Percentiles rank a stretch among this genome's conserved stretches.
Conservation (phyloP, 2,888 invertebrate genomes). For the Elmis aenea region DNA sequence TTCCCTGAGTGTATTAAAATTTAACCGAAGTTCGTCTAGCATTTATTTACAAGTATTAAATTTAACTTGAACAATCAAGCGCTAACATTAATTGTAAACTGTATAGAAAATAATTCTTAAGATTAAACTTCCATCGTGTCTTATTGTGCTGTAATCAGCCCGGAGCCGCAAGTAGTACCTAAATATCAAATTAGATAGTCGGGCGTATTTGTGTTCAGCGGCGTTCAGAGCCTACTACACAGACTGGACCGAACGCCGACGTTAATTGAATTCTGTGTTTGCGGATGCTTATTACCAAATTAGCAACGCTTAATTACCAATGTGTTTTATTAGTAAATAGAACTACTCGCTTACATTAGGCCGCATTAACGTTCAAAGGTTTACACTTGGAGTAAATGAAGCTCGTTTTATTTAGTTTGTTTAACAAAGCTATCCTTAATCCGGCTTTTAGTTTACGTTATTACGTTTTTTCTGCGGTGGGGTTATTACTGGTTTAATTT, state of each 20-base stretch:
- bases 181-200: too few species aligned
- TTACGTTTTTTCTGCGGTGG: conserved; percentile 17
- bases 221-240: conserved; percentile 16
- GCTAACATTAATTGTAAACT: too few species aligned
- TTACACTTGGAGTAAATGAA: conserved; percentile 34
- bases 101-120: too few species aligned
- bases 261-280: conserved; percentile 48
- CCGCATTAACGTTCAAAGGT: conserved; percentile 43
- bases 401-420: conserved; percentile 35
- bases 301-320: conserved; percentile 49
- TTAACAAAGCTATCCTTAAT: conserved; percentile 29
- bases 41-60: too few species aligned
- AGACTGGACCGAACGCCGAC: conserved; percentile 30
- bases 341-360: conserved; percentile 44
- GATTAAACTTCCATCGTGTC: too few species aligned
- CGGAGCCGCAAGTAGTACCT: too few species aligned
- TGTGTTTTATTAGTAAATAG: conserved; percentile 49
- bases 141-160: too few species aligned
- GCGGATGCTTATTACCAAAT: conserved; percentile 49
- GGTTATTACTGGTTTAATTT: conserved; percentile 18
- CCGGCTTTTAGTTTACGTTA: conserved; percentile 19
- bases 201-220: too few species aligned
- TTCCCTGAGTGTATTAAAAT: too few species aligned
- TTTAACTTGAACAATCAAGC: too few species aligned
- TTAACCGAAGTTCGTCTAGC: too few species aligned